Conservation (phyloP, 2,797 vertebrate species). For the Garrulus glandarius region DNA sequence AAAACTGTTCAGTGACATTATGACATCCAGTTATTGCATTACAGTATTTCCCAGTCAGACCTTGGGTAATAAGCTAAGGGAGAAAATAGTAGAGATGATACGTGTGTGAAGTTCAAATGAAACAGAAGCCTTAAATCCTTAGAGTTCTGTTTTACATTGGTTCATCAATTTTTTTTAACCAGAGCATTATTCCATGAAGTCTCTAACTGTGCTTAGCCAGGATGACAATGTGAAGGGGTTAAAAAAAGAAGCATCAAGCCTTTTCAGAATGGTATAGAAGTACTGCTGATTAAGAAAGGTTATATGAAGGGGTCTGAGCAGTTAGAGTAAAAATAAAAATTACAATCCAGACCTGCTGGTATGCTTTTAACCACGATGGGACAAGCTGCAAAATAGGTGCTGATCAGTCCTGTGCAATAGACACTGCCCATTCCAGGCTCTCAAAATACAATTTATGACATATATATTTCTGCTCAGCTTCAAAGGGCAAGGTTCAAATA, state of each 20-base stretch:
- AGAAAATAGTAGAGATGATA: background rate
- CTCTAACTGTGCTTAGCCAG: background rate
- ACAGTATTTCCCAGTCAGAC: background rate
- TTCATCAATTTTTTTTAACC: background rate
- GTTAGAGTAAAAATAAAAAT: background rate
- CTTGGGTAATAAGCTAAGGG: background rate
- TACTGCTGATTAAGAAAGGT: background rate
- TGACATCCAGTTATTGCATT: background rate
- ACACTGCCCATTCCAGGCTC: background rate
- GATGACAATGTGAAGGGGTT: background rate
- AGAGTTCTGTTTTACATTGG: background rate
- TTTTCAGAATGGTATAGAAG: background rate
- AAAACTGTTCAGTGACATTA: background rate
- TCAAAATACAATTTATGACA: background rate
- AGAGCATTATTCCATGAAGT: background rate
- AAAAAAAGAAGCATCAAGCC: background rate
- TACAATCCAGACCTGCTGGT: background rate
- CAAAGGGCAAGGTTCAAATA: background rate
- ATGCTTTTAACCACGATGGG: background rate
- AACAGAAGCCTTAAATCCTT: background rate
- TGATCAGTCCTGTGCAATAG: background rate
- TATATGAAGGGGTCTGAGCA: background rate
- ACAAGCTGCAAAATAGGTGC: background rate
- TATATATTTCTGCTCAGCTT: background rate
- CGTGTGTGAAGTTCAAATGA: background rate